phyloP scores from a whole-genome alignment of 30 jellyfish, hydroid and myxozoan genomes.

The Aurelia sp. region DNA sequence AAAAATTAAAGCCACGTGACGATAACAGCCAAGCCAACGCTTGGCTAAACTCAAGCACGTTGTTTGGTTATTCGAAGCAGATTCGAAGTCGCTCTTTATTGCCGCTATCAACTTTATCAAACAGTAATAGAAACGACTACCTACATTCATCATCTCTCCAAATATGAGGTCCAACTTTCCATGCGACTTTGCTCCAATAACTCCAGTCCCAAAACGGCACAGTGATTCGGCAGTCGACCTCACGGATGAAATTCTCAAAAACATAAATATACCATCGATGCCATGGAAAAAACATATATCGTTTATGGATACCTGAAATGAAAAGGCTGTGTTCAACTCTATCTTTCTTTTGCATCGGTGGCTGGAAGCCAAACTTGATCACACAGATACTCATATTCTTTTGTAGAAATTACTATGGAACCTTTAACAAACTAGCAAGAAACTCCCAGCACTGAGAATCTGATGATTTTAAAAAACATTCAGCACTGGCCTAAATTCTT shows the following conservation, averaged over 20 bases:
- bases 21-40: too few relatives aligned
- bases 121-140: background rate
- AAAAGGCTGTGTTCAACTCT: background rate
- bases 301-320: constrained; percentile 51
- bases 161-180: constrained; percentile 55
- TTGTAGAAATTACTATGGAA: too few relatives aligned
- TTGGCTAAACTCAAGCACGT: too few relatives aligned
- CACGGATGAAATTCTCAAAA: constrained; percentile 68
- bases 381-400: background rate
- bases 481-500: too few relatives aligned
- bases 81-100: too few relatives aligned
- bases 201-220: constrained; percentile 89
- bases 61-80: too few relatives aligned
- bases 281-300: constrained; percentile 58
- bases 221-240: constrained; percentile 71
- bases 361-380: background rate
- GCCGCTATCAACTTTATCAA: too few relatives aligned
- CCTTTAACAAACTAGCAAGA: too few relatives aligned
- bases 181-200: constrained; percentile 47
- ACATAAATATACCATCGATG: constrained; percentile 65
- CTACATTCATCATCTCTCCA: constrained; percentile 69
- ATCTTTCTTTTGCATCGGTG: background rate
- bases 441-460: too few relatives aligned
- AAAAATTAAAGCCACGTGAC: too few relatives aligned
- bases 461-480: too few relatives aligned